Evolutionary conservation across 2,113 vertebrate species (phyloP), one percentile per base, ranked within the genome.

Genomic region (human (Homo sapiens)): DNA sequence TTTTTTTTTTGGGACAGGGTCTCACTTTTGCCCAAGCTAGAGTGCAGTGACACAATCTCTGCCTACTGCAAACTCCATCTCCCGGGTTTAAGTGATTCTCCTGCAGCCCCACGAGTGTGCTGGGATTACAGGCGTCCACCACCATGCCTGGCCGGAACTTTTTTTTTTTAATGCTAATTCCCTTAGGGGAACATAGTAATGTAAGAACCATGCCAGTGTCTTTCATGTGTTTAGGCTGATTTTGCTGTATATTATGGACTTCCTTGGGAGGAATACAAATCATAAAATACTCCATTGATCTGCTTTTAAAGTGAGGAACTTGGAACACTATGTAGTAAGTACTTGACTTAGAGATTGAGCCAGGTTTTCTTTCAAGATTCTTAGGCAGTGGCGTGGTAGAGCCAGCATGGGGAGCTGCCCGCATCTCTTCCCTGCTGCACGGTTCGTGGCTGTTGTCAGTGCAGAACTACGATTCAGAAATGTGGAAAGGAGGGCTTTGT

Each of bases 181-280:
- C 16, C 14, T 73, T 48, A 18, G 12, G 27, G 27, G 40, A 94
- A 75, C 38, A 18, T 25, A 61, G 35, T 70, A 18, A 32, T 84
- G 20, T 59, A 45, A 86, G 43, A 90, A 76, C 23, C 40, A 38
- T 6, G 48, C 7, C 43, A 27, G 10, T 82, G 35, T 89, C 38
- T 13, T 52, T 85, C 79, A 76, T n/a, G 20, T 89, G 1, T 73
- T 78, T 30, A 55, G 4, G 27, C 70, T 93, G 43, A 75, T 76
- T 86, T 89, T 95, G 35, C 82, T 92, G n/a, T 30, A n/a, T 55
- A 12, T 55, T n/a, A 50, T 30, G 3, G 38, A 11, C 70, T 72
- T 95, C 70, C 66, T 72, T 90, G 75, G 83, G 50, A 79, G 43
- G 93, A 87, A 87, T 52, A 25, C 10, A 64, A 48, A 82, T 93